phyloP scores from a whole-genome alignment of 1,140 invertebrate genomes.

The Sipha flava region DNA sequence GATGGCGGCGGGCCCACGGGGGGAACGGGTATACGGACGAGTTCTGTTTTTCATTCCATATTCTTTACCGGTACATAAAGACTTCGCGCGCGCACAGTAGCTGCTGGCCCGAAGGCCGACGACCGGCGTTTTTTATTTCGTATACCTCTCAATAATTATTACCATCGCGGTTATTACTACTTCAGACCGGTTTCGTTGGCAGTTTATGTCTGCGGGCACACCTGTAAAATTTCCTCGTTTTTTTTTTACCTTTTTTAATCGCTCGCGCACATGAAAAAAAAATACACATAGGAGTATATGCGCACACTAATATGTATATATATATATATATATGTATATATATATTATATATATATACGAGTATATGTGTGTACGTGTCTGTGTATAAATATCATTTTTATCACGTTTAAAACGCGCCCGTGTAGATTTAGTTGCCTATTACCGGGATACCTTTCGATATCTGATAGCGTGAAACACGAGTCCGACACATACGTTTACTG shows the following conservation, averaged over 20 bases:
- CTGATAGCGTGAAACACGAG: conserved; percentile 27
- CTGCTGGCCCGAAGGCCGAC: conserved; percentile 18
- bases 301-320: neutral
- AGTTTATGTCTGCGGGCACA: conserved; percentile 26
- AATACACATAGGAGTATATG: neutral
- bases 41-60: neutral
- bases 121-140: neutral
- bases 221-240: conserved; percentile 7
- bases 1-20: neutral
- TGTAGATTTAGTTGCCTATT: conserved; percentile 33
- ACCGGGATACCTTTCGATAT: conserved; percentile 7
- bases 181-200: conserved; percentile 18
- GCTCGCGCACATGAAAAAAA: neutral
- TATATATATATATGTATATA: too few species aligned
- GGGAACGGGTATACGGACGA: neutral
- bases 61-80: neutral
- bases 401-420: neutral
- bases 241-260: neutral
- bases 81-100: conserved; percentile 11
- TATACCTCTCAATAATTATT: conserved; percentile 19
- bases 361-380: neutral
- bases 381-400: neutral
- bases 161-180: conserved; percentile 10
- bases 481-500: neutral
- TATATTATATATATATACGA: too few species aligned